Percentiles rank a stretch among this genome's conserved stretches.
Evolutionary conservation across 2,797 vertebrate genomes (phyloP).

Genomic region (Pseudomugil gertrudae): DNA sequence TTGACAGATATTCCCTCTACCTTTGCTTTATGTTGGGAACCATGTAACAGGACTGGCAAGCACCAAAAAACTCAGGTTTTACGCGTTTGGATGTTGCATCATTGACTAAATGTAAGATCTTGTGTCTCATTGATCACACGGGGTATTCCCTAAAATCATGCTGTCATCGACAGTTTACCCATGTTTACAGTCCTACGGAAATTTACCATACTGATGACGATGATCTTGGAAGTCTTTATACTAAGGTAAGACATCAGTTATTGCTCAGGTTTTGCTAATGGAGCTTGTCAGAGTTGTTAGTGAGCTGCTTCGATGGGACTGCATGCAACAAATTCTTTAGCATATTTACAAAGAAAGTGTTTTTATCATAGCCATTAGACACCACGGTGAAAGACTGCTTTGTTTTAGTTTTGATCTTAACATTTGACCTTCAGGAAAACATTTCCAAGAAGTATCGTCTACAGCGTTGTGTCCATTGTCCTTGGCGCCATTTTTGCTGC

Average conservation of each 20-base stretch:
- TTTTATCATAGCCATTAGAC: background rate
- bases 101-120: background rate
- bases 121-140: background rate
- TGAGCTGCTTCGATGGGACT: background rate
- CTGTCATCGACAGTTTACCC: slow-evolving; percentile 86
- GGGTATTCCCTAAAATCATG: background rate
- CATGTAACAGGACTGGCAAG: slow-evolving; percentile 92
- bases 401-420: background rate
- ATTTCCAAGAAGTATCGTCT: slow-evolving; percentile 67
- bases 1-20: slow-evolving; percentile 91
- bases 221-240: slow-evolving; percentile 88
- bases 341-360: background rate
- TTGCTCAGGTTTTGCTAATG: background rate
- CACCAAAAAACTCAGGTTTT: slow-evolving; percentile 92
- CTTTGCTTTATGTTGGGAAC: slow-evolving; percentile 91
- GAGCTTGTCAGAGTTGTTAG: background rate
- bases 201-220: slow-evolving; percentile 93
- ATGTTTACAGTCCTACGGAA: slow-evolving; percentile 96
- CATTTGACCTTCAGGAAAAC: slow-evolving; percentile 68
- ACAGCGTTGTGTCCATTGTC: slow-evolving; percentile 79
- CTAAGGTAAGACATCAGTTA: slow-evolving; percentile 79
- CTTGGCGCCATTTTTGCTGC: slow-evolving; percentile 90
- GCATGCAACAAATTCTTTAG: background rate
- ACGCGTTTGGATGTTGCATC: slow-evolving; percentile 39
- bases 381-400: background rate